Conservation (phyloP, 2,888 invertebrate species). For the Oasisia sp. region DNA sequence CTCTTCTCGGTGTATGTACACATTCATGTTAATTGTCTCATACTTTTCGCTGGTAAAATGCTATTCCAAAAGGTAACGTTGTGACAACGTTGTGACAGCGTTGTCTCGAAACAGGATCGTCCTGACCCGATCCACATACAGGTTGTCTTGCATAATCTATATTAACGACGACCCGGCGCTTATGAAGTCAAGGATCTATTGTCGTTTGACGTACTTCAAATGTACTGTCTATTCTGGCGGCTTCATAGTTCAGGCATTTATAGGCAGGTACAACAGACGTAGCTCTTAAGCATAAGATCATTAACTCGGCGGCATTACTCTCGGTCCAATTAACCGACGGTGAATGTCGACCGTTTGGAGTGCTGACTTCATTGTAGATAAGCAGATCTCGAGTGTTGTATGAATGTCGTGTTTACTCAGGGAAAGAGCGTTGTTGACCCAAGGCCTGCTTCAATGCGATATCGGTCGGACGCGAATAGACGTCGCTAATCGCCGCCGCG, state of each 20-base stretch:
- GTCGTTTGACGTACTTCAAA: not conserved
- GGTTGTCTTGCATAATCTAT: not conserved
- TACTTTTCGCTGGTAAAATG: too few relatives aligned
- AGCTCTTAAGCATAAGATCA: not conserved
- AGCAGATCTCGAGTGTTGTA: not conserved
- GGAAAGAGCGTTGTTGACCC: not conserved
- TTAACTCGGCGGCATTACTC: not conserved
- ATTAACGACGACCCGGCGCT: not conserved
- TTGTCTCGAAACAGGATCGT: not conserved
- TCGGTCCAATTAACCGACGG: not conserved
- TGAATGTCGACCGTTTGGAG: not conserved
- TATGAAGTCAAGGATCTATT: not conserved
- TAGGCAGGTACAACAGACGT: not conserved
- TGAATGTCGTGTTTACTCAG: not conserved
- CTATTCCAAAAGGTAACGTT: not conserved
- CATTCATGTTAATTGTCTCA: too few relatives aligned
- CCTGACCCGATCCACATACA: not conserved
- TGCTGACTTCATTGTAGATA: not conserved
- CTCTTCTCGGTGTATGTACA: too few relatives aligned
- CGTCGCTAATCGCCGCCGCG: not conserved
- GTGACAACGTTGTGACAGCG: not conserved
- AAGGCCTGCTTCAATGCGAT: not conserved
- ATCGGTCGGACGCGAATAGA: not conserved
- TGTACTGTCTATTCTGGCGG: not conserved
- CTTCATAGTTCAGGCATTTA: not conserved